A percentile compares a stretch with the other conserved stretches of the same genome.
Evolutionary conservation across 2,888 invertebrate genomes (phyloP).

Genomic region (Tuberolachnus salignus): DNA sequence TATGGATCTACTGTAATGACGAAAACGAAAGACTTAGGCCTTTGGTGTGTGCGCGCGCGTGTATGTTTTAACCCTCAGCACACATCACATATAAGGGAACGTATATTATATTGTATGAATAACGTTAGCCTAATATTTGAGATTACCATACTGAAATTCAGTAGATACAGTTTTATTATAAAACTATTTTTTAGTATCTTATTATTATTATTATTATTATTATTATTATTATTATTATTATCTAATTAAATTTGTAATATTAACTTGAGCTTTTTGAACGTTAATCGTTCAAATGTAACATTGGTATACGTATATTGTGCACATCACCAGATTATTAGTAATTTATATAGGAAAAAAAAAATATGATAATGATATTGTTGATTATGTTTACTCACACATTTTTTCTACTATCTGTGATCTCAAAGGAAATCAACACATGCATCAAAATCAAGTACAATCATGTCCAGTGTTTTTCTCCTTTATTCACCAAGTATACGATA

Average conservation of each 20-base stretch:
- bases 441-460: conserved; percentile 55
- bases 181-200: conserved; percentile 55
- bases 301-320: conserved; percentile 57
- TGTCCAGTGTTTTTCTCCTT: conserved; percentile 54
- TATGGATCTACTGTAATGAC: conserved; percentile 53
- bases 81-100: conserved; percentile 35
- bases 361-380: conserved; percentile 50
- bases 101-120: conserved; percentile 26
- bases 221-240: conserved; percentile 24
- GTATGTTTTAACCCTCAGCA: not conserved
- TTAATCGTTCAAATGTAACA: conserved; percentile 54
- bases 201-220: conserved; percentile 46
- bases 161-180: conserved; percentile 44
- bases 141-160: conserved; percentile 53
- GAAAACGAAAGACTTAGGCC: conserved; percentile 51
- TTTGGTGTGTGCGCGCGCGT: conserved; percentile 21
- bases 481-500: conserved; percentile 56
- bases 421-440: conserved; percentile 54
- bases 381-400: conserved; percentile 47
- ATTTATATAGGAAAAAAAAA: conserved; percentile 47
- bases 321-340: conserved; percentile 56
- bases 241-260: conserved; percentile 34
- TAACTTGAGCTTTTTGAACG: conserved; percentile 55
- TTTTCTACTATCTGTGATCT: conserved; percentile 56
- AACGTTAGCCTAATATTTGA: conserved; percentile 46